Conservation (phyloP, 2,797 vertebrate species). For the Crax fasciolata region DNA sequence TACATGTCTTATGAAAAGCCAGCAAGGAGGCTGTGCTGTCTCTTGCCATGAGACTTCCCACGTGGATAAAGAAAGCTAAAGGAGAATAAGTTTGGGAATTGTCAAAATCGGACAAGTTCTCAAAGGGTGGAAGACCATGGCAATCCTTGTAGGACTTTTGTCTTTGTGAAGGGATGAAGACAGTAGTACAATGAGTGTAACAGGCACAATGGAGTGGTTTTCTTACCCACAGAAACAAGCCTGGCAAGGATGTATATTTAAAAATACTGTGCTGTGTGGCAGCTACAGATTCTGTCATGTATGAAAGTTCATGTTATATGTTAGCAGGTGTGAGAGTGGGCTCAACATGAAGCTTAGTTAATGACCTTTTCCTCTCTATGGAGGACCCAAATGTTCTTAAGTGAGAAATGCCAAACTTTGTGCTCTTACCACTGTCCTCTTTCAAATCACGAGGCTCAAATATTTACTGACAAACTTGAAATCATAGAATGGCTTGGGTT, state of each 20-base stretch:
- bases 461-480: background rate
- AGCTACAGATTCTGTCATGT: background rate
- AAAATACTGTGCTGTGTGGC: background rate
- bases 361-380: accelerated
- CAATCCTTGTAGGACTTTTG: background rate
- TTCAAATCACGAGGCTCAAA: background rate
- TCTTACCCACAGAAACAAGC: background rate
- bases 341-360: background rate
- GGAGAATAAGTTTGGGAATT: background rate
- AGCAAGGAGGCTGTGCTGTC: background rate
- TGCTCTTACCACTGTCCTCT: background rate
- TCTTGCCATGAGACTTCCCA: background rate
- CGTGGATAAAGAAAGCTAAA: background rate
- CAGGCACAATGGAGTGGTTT: background rate
- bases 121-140: background rate
- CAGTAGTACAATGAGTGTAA: background rate
- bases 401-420: background rate
- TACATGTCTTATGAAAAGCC: background rate
- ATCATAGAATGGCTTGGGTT: too few species aligned
- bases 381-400: background rate
- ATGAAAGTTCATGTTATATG: background rate
- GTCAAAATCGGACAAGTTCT: background rate
- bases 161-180: background rate
- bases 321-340: background rate
- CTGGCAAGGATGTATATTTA: background rate